Evolutionary conservation across 2,888 invertebrate genomes (phyloP), one percentile per base, ranked within the genome.

Genomic region (Scaptomyza flava): DNA sequence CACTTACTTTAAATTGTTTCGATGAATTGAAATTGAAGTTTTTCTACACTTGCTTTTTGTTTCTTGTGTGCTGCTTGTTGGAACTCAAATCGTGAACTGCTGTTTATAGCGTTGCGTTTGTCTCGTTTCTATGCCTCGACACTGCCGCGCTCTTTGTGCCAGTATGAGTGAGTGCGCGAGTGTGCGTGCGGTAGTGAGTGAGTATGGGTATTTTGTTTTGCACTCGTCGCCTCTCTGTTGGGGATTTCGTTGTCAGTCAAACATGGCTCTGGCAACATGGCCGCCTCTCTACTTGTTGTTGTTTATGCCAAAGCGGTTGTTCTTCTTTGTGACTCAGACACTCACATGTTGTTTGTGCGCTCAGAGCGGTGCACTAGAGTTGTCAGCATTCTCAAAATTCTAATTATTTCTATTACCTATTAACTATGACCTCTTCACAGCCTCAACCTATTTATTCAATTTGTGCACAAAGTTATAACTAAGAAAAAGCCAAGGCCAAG

Each of bases 191-290:
- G 12, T 8, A 31, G 27, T 38, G 34, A 14, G 43, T 4, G 34
- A 63, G 67, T 77, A 61, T 76, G 53, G 65, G 76, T 69, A 70
- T 74, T 58, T 65, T 67, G 62, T 77, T 89, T 88, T 88, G 82
- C 88, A 83, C 89, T 84, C 85, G 74, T 56, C 72, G 65, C 11
- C 62, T 71, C 68, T 80, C 67, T 54, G 58, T 60, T 53, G 70
- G 61, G 68, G 70, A 69, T 84, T 84, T 79, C 48, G 76, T 54
- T 82, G 86, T 79, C 83, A 62, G 61, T 81, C 76, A 76, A 84
- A 83, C 64, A 89, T 87, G 85, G 84, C 79, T 76, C 60, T 61
- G 65, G 58, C 87, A 90, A 89, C 67, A 90, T 90, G 90, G 90
- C 90, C 66, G 89, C 87, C 47, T 30, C 56, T 69, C 53, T 38